Percentiles rank a stretch among this genome's conserved stretches.
phyloP scores from a whole-genome alignment of 2,888 invertebrate species.

The Lepidochrysops patricia region DNA sequence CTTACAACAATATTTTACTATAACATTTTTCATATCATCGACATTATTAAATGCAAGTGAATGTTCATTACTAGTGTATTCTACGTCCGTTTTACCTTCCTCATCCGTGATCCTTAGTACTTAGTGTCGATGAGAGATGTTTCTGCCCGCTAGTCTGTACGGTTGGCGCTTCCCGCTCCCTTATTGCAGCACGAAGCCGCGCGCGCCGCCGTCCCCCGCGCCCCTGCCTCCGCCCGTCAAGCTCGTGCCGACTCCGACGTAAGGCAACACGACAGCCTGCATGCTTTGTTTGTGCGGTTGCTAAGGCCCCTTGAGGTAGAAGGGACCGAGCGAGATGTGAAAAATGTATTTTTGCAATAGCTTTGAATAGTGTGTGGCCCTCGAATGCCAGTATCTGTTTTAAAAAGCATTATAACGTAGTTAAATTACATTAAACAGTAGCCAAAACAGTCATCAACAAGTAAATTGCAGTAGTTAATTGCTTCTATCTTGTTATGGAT shows the following conservation, averaged over 20 bases:
- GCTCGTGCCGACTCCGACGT: slow-evolving; percentile 81
- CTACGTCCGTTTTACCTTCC: slow-evolving; percentile 27
- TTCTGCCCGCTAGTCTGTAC: slow-evolving; percentile 87
- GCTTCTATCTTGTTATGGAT: background rate
- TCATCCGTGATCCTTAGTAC: slow-evolving; percentile 34
- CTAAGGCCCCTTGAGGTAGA: slow-evolving; percentile 40
- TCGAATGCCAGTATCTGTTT: too few species aligned
- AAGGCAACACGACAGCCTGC: slow-evolving; percentile 65
- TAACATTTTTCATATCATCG: slow-evolving; percentile 44
- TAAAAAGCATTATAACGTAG: background rate
- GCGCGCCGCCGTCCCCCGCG: slow-evolving; percentile 85
- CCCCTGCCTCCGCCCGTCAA: slow-evolving; percentile 86
- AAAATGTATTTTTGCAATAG: slow-evolving; percentile 15
- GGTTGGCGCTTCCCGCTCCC: slow-evolving; percentile 97
- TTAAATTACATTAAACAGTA: background rate
- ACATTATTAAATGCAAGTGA: slow-evolving; percentile 34
- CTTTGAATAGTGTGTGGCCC: background rate
- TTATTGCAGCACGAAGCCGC: slow-evolving; percentile 94
- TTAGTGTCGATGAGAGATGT: slow-evolving; percentile 74
- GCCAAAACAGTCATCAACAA: background rate
- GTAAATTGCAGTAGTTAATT: background rate
- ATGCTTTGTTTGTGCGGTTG: slow-evolving; percentile 67
- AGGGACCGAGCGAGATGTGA: slow-evolving; percentile 14
- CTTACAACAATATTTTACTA: slow-evolving; percentile 24
- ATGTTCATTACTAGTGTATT: slow-evolving; percentile 31